A percentile compares a stretch with the other conserved stretches of the same genome.
Conservation (phyloP, 1,140 invertebrate species). For the Leptinotarsa texana region DNA sequence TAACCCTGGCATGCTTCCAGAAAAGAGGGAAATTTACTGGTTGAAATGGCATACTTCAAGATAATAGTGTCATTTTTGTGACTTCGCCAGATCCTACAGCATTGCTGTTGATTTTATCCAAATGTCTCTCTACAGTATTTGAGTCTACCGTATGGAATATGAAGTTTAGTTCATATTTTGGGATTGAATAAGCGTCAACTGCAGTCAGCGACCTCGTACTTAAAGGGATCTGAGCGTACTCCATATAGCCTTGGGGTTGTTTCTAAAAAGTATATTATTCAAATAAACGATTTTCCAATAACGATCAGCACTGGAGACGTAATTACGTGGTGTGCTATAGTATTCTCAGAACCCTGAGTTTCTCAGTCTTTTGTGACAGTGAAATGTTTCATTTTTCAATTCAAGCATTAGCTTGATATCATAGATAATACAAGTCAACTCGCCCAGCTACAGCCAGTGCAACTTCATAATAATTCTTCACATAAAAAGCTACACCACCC, state of each 20-base stretch:
- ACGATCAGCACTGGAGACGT: background rate
- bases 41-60: background rate
- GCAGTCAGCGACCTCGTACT: background rate
- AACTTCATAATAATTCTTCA: too few relatives aligned
- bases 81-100: too few relatives aligned
- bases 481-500: too few relatives aligned
- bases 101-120: background rate
- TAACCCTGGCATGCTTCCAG: background rate
- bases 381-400: background rate
- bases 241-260: background rate
- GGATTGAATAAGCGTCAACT: background rate
- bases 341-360: background rate
- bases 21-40: background rate
- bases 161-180: background rate
- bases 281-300: background rate
- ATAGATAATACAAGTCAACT: background rate
- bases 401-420: slow-evolving; percentile 1
- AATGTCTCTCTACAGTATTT: background rate
- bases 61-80: background rate
- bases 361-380: background rate
- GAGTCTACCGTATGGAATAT: background rate
- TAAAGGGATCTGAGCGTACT: background rate
- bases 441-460: too few relatives aligned
- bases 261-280: background rate
- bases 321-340: background rate